phyloP scores from a whole-genome alignment of 2,113 vertebrate species.

The Casuarius casuarius region DNA sequence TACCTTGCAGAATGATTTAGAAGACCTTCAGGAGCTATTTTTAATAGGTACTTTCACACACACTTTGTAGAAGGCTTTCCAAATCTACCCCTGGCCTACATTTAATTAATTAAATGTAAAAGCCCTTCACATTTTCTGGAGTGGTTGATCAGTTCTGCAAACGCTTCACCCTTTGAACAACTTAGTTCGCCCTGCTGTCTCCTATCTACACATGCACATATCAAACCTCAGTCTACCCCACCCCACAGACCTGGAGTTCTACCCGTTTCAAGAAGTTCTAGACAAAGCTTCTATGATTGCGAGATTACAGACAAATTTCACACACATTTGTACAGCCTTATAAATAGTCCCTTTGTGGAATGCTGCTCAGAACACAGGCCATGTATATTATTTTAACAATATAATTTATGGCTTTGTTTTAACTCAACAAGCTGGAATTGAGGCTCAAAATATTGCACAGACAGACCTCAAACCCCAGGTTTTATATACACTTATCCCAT shows the following conservation, averaged over 20 bases:
- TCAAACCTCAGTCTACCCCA: neutral
- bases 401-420: neutral
- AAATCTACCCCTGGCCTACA: fast-evolving
- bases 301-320: neutral
- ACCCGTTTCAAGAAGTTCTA: fast-evolving
- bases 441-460: constrained; percentile 50
- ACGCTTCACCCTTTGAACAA: fast-evolving
- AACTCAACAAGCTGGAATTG: neutral
- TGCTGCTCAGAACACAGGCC: neutral
- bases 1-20: fast-evolving
- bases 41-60: fast-evolving
- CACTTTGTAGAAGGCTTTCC: fast-evolving
- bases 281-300: neutral
- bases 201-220: fast-evolving
- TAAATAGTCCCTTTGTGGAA: neutral
- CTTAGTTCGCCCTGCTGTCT: neutral
- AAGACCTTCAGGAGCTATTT: fast-evolving
- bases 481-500: fast-evolving
- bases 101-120: fast-evolving
- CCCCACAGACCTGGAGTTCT: neutral
- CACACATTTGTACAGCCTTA: neutral
- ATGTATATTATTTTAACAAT: fast-evolving
- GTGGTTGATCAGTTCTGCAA: fast-evolving
- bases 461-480: neutral
- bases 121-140: fast-evolving